These are phyloP conservation scores for Microhierax caerulescens DNA, from an alignment of 2,797 vertebrate species.

Conservation along the genomic window DNA sequence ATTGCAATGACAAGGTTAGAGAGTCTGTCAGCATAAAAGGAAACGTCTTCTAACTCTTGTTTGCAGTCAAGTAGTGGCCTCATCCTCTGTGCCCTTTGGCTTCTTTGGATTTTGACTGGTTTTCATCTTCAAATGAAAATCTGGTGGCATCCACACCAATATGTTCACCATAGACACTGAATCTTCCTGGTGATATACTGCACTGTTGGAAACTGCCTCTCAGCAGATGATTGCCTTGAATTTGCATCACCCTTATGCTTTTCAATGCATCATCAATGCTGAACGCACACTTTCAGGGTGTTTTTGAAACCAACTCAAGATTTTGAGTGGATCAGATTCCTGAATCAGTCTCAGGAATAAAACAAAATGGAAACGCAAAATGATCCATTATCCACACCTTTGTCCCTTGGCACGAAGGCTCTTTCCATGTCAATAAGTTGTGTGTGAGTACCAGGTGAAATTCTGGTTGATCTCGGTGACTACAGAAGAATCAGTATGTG, in stretches of 20 bases:
- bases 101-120: background rate
- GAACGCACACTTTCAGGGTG: slow-evolving; percentile 44
- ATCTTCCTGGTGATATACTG: background rate
- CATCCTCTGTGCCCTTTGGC: background rate
- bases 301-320: slow-evolving; percentile 63
- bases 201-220: background rate
- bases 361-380: background rate
- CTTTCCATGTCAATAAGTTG: background rate
- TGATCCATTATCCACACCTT: background rate
- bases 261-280: background rate
- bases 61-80: background rate
- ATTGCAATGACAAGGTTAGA: slow-evolving; percentile 65
- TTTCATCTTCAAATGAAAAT: slow-evolving; percentile 9
- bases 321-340: slow-evolving; percentile 37
- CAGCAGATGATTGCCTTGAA: background rate
- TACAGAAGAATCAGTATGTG: background rate
- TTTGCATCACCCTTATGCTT: background rate
- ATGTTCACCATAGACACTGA: background rate
- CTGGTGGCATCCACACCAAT: background rate
- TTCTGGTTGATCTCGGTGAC: background rate
- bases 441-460: background rate
- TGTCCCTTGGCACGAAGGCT: background rate
- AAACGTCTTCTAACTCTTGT: slow-evolving; percentile 46
- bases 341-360: background rate
- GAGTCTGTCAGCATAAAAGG: slow-evolving; percentile 56